phyloP scores from a whole-genome alignment of 2,888 invertebrate species.

The Erebia palarica region DNA sequence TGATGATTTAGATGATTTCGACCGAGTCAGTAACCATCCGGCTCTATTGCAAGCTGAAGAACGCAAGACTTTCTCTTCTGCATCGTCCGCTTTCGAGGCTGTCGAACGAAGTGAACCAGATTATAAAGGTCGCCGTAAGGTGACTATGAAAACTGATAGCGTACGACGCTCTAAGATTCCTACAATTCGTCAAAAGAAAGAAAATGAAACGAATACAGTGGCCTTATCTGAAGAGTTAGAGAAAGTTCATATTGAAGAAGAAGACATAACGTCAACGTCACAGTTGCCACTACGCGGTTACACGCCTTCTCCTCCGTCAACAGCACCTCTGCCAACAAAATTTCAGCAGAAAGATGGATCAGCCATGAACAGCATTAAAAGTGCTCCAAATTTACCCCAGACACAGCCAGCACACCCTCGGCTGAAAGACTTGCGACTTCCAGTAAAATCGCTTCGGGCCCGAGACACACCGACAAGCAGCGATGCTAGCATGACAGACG shows the following conservation, averaged over 20 bases:
- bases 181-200: constrained; percentile 79
- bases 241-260: constrained; percentile 85
- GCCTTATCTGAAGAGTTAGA: constrained; percentile 81
- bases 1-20: constrained; percentile 90
- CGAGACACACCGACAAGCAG: constrained; percentile 84
- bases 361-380: constrained; percentile 90
- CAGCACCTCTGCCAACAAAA: constrained; percentile 91
- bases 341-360: constrained; percentile 88
- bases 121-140: constrained; percentile 82
- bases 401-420: constrained; percentile 86
- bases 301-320: constrained; percentile 92
- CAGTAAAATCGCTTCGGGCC: constrained; percentile 86
- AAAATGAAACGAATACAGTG: constrained; percentile 69
- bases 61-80: constrained; percentile 75
- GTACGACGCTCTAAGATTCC: constrained; percentile 83
- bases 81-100: constrained; percentile 77
- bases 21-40: constrained; percentile 91
- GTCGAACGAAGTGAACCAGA: constrained; percentile 76
- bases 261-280: constrained; percentile 80
- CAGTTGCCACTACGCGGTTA: constrained; percentile 87
- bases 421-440: constrained; percentile 87
- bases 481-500: constrained; percentile 85
- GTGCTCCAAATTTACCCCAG: constrained; percentile 89
- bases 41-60: constrained; percentile 84
- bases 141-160: constrained; percentile 80